Conservation (phyloP, 2,888 invertebrate genomes). For the Phengaris arion region DNA sequence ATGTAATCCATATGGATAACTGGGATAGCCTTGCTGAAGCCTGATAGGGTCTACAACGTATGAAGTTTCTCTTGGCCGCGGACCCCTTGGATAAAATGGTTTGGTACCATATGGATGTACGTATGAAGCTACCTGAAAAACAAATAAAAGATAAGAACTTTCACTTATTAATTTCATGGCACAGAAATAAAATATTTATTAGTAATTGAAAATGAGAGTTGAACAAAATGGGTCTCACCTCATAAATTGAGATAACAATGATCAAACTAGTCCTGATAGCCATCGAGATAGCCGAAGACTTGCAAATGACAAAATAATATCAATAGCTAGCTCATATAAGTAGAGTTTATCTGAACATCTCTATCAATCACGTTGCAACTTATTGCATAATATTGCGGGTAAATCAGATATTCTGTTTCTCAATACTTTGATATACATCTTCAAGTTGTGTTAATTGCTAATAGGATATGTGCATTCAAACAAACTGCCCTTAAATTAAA, state of each 20-base stretch:
- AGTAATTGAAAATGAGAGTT: background rate
- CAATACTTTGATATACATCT: background rate
- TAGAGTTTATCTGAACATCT: slow-evolving; percentile 6
- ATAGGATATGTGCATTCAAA: too few species aligned
- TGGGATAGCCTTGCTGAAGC: background rate
- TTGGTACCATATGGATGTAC: slow-evolving; percentile 18
- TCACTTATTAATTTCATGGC: background rate
- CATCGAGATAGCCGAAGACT: slow-evolving; percentile 7
- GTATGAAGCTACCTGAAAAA: slow-evolving; percentile 24
- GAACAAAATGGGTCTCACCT: background rate
- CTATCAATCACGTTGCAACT: slow-evolving; percentile 26
- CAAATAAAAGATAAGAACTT: background rate
- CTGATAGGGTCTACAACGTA: slow-evolving; percentile 14
- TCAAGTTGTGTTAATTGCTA: background rate
- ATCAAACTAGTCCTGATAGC: background rate
- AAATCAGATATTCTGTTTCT: background rate
- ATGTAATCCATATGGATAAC: background rate
- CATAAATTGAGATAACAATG: slow-evolving; percentile 10
- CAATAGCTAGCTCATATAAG: slow-evolving; percentile 9
- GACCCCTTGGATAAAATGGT: slow-evolving; percentile 11
- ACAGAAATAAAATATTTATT: background rate
- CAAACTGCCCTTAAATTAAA: too few species aligned
- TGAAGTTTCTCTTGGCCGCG: slow-evolving; percentile 9
- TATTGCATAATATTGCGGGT: background rate
- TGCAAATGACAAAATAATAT: slow-evolving; percentile 11